Percentiles rank a stretch among this genome's conserved stretches.
phyloP scores from a whole-genome alignment of 2,888 invertebrate species.

The Amphipoea lucens region DNA sequence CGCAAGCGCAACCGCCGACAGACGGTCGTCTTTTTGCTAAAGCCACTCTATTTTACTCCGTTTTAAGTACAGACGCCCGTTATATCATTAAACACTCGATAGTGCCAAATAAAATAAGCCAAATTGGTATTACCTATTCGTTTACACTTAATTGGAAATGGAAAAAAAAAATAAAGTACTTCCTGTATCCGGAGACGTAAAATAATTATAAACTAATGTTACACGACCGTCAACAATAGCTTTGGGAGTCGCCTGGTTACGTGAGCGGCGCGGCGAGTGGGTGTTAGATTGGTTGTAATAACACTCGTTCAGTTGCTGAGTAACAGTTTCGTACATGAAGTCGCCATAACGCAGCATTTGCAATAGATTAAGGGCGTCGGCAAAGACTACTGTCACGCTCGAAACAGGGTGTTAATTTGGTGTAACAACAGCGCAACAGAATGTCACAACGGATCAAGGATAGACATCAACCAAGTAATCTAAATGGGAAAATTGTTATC shows the following conservation, averaged over 20 bases:
- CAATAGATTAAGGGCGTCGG: slow-evolving; percentile 55
- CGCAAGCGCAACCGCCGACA: slow-evolving; percentile 68
- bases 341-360: slow-evolving; percentile 13
- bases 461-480: slow-evolving; percentile 43
- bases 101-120: slow-evolving; percentile 56
- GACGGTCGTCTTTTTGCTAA: slow-evolving; percentile 68
- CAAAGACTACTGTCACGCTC: slow-evolving; percentile 56
- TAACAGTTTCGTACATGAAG: slow-evolving; percentile 26
- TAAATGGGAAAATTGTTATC: slow-evolving; percentile 62
- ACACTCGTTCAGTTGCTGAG: slow-evolving; percentile 15
- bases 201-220: slow-evolving; percentile 61
- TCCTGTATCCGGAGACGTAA: slow-evolving; percentile 69
- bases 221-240: slow-evolving; percentile 64
- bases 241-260: slow-evolving; percentile 65
- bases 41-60: slow-evolving; percentile 67
- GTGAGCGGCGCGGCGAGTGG: slow-evolving; percentile 68
- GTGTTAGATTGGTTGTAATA: slow-evolving; percentile 58
- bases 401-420: slow-evolving; percentile 61
- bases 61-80: slow-evolving; percentile 62
- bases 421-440: slow-evolving; percentile 66
- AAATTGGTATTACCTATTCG: slow-evolving; percentile 61
- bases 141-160: slow-evolving; percentile 67
- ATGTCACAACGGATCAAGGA: slow-evolving; percentile 66
- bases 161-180: slow-evolving; percentile 71
- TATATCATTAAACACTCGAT: slow-evolving; percentile 74